Evolutionary conservation across 2,113 vertebrate species (phyloP).

Genomic region (Tetraodon nigroviridis): DNA sequence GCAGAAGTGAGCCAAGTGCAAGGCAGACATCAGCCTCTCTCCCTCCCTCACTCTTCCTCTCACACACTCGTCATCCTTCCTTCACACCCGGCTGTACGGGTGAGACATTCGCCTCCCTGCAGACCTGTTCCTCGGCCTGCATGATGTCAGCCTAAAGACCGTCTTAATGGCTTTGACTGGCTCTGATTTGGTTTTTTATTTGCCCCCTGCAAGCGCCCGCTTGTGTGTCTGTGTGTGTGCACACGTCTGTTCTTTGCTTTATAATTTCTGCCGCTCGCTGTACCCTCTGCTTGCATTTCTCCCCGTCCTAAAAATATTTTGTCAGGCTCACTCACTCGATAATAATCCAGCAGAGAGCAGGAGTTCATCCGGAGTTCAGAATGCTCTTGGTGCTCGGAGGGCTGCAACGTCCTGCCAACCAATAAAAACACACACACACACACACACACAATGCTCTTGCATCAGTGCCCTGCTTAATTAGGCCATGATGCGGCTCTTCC

Average conservation of each 20-base stretch:
- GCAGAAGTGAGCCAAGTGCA: conserved; percentile 58
- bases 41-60: conserved; percentile 2
- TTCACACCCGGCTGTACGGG: conserved; percentile 30
- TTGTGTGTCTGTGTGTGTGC: neutral
- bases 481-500: neutral
- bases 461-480: conserved; percentile 25
- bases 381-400: conserved; percentile 30
- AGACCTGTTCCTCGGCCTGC: conserved; percentile 51
- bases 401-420: conserved; percentile 27
- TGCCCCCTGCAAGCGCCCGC: neutral
- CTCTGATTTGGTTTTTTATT: neutral
- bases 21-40: conserved; percentile 71
- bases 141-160: conserved; percentile 26
- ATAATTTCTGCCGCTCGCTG: conserved; percentile 9
- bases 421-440: conserved; percentile 18
- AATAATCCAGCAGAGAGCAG: conserved; percentile 56
- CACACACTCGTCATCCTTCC: conserved; percentile 5
- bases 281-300: conserved; percentile 37
- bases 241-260: conserved; percentile 3
- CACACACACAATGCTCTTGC: conserved; percentile 11
- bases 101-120: conserved; percentile 54
- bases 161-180: conserved; percentile 14
- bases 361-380: conserved; percentile 63
- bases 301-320: conserved; percentile 53
- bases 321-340: conserved; percentile 62